Percentiles rank a stretch among this genome's conserved stretches.
Conservation (phyloP, 2,113 vertebrate genomes). For the Chionis minor region DNA sequence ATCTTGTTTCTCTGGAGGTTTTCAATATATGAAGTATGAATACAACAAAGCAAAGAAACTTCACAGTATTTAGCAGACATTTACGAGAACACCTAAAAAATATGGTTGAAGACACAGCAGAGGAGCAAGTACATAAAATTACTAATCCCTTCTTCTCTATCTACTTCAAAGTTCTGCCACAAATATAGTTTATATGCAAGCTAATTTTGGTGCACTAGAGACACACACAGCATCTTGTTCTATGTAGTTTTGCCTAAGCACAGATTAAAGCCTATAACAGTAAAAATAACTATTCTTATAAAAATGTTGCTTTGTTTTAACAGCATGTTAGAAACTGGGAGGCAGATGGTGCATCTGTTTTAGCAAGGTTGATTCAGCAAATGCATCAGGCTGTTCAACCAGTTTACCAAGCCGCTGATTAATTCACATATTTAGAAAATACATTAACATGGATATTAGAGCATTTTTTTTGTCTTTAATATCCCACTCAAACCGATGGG, state of each 20-base stretch:
- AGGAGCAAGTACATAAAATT: not conserved
- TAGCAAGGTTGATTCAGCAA: slow-evolving; percentile 60
- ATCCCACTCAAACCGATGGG: slow-evolving; percentile 37
- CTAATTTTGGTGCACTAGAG: not conserved
- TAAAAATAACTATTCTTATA: not conserved
- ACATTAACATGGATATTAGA: slow-evolving; percentile 63
- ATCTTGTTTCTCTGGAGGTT: not conserved
- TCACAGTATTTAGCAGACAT: not conserved
- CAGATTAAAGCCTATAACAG: not conserved
- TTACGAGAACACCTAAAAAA: not conserved
- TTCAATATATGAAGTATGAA: not conserved
- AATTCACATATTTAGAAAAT: slow-evolving; percentile 58
- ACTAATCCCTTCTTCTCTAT: not conserved
- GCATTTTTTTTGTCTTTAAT: slow-evolving; percentile 13
- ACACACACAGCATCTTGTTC: not conserved
- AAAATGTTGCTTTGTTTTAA: slow-evolving; percentile 28
- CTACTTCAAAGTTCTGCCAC: not conserved
- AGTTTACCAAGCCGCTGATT: slow-evolving; percentile 57
- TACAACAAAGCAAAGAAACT: not conserved
- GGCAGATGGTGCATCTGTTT: slow-evolving; percentile 44
- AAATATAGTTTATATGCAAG: not conserved
- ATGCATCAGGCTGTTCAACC: slow-evolving; percentile 45
- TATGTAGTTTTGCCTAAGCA: not conserved
- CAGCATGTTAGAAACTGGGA: not conserved
- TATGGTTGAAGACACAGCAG: not conserved